Base-by-base conservation (phyloP, 1,140 invertebrate genomes). In the Papilio polyxenes region DNA sequence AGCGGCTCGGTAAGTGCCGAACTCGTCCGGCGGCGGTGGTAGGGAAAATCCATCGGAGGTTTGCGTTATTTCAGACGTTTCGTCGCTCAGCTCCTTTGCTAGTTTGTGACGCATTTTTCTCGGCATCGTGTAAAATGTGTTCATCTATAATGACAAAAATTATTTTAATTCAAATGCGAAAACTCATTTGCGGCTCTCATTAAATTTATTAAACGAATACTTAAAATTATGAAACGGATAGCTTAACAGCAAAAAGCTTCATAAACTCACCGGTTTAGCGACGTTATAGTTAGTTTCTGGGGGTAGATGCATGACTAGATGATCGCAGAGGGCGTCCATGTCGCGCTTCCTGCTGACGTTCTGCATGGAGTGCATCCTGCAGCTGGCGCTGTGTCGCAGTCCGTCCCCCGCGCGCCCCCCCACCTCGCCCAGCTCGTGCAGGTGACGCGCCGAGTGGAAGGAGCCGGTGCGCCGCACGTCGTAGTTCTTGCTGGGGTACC, bases 61-160 rank as follows among this genome's bases (percentile, higher is more conserved):
- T 85, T 93, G 91, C 7, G 93, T 94, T 76, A 93, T 91, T 85
- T 92, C 92, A 2, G 91, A 93, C 7, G 86, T 86, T 81, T 94
- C 93, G 81, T 93, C 93, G 83, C 91, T 92, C 40, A 92, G 85
- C 75, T 94, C 92, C 81, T 90, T 92, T 11, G 88, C 86, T n/a
- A 88, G 81, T 85, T 92, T 94, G 13, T 92, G 88, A 11, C 90
- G 89, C 86, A 90, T 90, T 85, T 93, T 93, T 81, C 92, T 89
- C 44, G 93, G 93, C 89, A 94, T 93, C 40, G 93, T 94, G 82
- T 93, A 93, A 80, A 94, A 94, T 80, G 92, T 92, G 83, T 92
- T 93, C 90, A 93, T 92, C 93, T 93, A 85, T 62, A 91, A 92
- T 79, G 20, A 74, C 80, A 78, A 44, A 44, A 74, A 40, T 81